phyloP scores from a whole-genome alignment of 2,888 invertebrate species.

The Slavum lentiscoides region DNA sequence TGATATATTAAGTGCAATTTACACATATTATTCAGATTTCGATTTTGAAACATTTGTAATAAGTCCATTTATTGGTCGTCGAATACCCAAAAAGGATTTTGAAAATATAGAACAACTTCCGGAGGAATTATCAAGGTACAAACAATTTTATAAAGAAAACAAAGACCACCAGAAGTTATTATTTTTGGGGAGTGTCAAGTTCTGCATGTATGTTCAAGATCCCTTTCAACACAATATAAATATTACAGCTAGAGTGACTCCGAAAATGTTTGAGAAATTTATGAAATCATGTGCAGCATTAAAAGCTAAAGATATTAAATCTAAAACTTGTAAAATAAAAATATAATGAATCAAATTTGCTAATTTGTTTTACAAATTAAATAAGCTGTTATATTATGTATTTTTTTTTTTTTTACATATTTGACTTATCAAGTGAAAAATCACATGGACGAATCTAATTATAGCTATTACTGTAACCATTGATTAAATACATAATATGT shows the following conservation, averaged over 20 bases:
- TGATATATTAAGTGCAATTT: constrained; percentile 25
- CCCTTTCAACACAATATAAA: constrained; percentile 50
- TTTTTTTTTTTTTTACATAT: neutral
- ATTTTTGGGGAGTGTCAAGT: constrained; percentile 30
- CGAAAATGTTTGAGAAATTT: constrained; percentile 46
- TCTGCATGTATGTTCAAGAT: constrained; percentile 46
- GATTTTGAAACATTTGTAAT: constrained; percentile 36
- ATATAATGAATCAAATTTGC: neutral
- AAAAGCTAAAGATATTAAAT: neutral
- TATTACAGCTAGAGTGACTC: constrained; percentile 42
- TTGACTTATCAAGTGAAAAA: neutral
- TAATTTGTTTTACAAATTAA: neutral
- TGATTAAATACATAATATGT: too few relatives aligned
- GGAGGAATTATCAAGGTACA: constrained; percentile 29
- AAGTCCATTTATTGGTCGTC: constrained; percentile 27
- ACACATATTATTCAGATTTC: constrained; percentile 40
- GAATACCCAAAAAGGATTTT: constrained; percentile 21
- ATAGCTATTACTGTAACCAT: too few relatives aligned
- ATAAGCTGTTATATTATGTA: neutral
- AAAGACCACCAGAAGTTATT: constrained; percentile 11
- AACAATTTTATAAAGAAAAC: constrained; percentile 39
- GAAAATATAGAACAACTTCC: constrained; percentile 41
- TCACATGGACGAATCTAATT: neutral
- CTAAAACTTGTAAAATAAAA: neutral
- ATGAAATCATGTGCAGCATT: constrained; percentile 21